Conservation (phyloP, 2,888 invertebrate genomes). For the Tridacna gigas region DNA sequence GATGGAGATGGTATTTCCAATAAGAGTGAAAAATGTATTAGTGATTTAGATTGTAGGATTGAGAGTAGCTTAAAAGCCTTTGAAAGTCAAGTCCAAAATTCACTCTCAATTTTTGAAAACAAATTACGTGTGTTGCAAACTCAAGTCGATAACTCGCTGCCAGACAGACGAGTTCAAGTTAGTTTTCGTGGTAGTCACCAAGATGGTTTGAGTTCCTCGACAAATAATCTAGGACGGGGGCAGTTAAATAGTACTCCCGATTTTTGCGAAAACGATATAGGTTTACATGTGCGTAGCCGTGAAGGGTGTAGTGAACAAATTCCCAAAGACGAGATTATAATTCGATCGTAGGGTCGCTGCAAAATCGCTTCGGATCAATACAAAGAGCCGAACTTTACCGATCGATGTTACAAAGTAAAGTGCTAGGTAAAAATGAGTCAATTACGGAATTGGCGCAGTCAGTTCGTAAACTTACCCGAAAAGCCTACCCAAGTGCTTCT, state of each 20-base stretch:
- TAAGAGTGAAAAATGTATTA: neutral
- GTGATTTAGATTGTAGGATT: neutral
- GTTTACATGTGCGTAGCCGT: neutral
- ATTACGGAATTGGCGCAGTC: conserved; percentile 58
- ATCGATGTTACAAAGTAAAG: conserved; percentile 40
- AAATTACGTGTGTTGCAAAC: neutral
- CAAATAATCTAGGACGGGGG: no score
- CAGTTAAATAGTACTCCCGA: neutral
- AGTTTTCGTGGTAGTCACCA: neutral
- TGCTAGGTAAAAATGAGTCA: conserved; percentile 46
- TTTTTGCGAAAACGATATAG: neutral
- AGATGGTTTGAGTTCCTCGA: neutral
- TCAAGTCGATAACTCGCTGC: neutral
- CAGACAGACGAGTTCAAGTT: neutral
- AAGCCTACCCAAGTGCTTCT: conserved; percentile 50
- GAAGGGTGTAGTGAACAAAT: neutral
- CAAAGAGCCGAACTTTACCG: conserved; percentile 50
- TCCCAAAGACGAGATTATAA: conserved; percentile 43
- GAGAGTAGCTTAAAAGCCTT: neutral
- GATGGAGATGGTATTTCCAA: neutral
- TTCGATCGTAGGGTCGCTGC: conserved; percentile 35
- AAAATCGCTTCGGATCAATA: conserved; percentile 52
- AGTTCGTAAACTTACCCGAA: conserved; percentile 50
- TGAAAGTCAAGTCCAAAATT: neutral
- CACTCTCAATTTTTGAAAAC: neutral